Evolutionary conservation across 2,113 vertebrate species (phyloP).

Genomic region (Seriola rivoliana): DNA sequence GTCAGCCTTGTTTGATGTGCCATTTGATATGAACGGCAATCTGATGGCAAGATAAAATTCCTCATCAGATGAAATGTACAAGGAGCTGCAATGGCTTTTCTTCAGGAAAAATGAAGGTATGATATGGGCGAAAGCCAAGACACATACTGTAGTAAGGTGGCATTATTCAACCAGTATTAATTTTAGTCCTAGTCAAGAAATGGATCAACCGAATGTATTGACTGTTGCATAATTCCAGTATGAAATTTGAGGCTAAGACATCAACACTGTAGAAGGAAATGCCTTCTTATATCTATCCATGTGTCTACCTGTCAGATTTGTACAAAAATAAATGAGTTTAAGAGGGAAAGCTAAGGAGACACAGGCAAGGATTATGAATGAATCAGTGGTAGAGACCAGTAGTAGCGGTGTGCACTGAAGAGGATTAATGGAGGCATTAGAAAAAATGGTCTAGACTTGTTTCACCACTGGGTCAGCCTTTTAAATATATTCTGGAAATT

Average conservation of each 20-base stretch:
- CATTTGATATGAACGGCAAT: slow-evolving; percentile 59
- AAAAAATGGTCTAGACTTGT: slow-evolving; percentile 76
- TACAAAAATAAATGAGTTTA: slow-evolving; percentile 45
- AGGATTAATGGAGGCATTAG: slow-evolving; percentile 67
- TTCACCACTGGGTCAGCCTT: slow-evolving; percentile 66
- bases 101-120: slow-evolving; percentile 71
- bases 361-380: slow-evolving; percentile 70
- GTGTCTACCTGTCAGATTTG: slow-evolving; percentile 49
- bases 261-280: slow-evolving; percentile 15
- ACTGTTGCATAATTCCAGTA: slow-evolving; percentile 75
- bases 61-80: slow-evolving; percentile 46
- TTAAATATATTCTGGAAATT: slow-evolving; percentile 57
- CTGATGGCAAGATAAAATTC: slow-evolving; percentile 56
- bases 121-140: slow-evolving; percentile 39
- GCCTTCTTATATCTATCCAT: neutral
- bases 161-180: slow-evolving; percentile 42
- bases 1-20: slow-evolving; percentile 57
- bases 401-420: slow-evolving; percentile 62
- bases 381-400: slow-evolving; percentile 62
- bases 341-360: slow-evolving; percentile 26
- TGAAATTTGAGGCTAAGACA: slow-evolving; percentile 46
- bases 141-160: slow-evolving; percentile 48
- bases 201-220: slow-evolving; percentile 55
- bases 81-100: slow-evolving; percentile 61
- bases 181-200: slow-evolving; percentile 46